phyloP scores from a whole-genome alignment of 2,888 invertebrate species.

The Smittia aterrima region DNA sequence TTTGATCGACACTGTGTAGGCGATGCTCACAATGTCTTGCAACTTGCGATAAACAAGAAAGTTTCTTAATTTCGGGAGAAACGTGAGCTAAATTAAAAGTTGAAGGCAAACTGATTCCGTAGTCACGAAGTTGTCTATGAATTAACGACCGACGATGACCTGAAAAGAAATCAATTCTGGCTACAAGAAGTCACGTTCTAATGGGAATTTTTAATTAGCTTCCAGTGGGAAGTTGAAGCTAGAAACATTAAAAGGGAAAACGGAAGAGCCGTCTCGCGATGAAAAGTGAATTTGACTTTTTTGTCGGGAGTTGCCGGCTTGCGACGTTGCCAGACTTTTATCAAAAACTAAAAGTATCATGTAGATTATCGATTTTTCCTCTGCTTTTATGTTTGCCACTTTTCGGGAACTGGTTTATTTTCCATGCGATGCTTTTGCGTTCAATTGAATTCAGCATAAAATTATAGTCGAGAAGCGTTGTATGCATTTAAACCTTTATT shows the following conservation, averaged over 20 bases:
- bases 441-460: not conserved
- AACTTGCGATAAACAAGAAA: too few species aligned
- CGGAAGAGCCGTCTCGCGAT: not conserved
- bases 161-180: not conserved
- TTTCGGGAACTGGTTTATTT: slow-evolving; percentile 4
- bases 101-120: too few species aligned
- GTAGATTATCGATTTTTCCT: not conserved
- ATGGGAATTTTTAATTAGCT: not conserved
- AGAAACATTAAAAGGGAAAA: not conserved
- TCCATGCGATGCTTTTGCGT: not conserved
- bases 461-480: not conserved
- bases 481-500: not conserved
- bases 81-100: too few species aligned
- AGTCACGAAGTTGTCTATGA: too few species aligned
- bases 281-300: not conserved
- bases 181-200: not conserved
- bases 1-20: not conserved
- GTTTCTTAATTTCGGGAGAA: too few species aligned
- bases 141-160: too few species aligned
- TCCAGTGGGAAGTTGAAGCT: not conserved
- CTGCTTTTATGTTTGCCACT: not conserved
- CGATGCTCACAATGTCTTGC: too few species aligned
- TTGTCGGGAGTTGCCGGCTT: not conserved
- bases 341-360: too few species aligned
- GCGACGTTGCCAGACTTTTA: not conserved